Evolutionary conservation across 2,113 vertebrate species (phyloP).

Genomic region (Semnornis frantzii): DNA sequence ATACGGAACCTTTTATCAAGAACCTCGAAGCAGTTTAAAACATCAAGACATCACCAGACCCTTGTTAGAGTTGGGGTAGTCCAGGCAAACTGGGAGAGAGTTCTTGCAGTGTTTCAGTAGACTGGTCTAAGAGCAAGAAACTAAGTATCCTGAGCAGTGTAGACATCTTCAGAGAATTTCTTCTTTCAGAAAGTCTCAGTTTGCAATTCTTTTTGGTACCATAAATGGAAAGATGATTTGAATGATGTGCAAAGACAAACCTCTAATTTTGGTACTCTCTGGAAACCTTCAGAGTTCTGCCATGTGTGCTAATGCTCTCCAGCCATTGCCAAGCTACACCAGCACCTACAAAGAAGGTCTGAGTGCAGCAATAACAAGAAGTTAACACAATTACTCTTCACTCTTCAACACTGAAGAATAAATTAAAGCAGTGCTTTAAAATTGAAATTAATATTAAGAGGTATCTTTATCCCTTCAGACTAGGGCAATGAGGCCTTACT

Average conservation of each 20-base stretch:
- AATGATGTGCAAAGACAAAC: background rate
- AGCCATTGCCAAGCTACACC: background rate
- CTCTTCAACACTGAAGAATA: background rate
- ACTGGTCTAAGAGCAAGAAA: background rate
- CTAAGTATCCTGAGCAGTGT: background rate
- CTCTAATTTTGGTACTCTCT: background rate
- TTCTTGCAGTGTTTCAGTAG: background rate
- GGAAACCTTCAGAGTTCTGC: background rate
- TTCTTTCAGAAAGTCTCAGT: background rate
- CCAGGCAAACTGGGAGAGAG: background rate
- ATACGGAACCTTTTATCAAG: background rate
- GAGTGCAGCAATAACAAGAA: background rate
- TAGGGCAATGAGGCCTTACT: background rate
- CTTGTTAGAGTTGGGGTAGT: background rate
- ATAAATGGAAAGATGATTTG: background rate
- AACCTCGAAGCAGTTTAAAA: background rate
- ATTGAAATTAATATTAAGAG: background rate
- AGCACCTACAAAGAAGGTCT: background rate
- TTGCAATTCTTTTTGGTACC: background rate
- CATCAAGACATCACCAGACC: background rate
- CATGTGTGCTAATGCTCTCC: background rate
- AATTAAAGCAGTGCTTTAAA: constrained; percentile 13
- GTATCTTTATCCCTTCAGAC: background rate
- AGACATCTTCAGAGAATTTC: background rate
- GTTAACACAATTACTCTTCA: background rate